Percentiles rank a stretch among this genome's conserved stretches.
Evolutionary conservation across 1,140 invertebrate species (phyloP).

Genomic region (Sarcophaga bullata): DNA sequence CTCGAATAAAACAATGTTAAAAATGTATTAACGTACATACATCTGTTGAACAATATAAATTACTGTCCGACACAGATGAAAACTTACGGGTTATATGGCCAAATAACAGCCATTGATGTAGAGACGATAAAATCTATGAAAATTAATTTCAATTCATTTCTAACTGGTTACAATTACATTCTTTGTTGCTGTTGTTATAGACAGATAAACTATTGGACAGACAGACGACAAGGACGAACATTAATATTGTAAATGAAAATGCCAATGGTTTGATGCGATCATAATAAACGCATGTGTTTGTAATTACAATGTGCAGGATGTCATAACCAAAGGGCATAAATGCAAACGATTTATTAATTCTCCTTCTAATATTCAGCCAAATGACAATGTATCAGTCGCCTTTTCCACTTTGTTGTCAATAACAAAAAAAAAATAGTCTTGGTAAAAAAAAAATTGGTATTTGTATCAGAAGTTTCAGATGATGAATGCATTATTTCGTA

Average conservation of each 20-base stretch:
- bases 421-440: neutral
- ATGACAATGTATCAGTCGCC: conserved; percentile 18
- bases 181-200: neutral
- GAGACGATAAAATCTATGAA: conserved; percentile 33
- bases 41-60: conserved; percentile 17
- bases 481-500: too few species aligned
- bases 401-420: neutral
- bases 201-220: neutral
- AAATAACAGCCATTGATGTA: conserved; percentile 20
- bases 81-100: neutral
- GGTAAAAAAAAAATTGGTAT: too few species aligned
- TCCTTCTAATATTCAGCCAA: conserved; percentile 26
- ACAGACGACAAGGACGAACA: neutral
- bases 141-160: conserved; percentile 31
- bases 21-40: too few species aligned
- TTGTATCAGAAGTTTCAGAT: too few species aligned
- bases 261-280: neutral
- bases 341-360: conserved; percentile 25
- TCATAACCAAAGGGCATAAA: conserved; percentile 36
- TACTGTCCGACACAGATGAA: conserved; percentile 33
- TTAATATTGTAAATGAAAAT: neutral
- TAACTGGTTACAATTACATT: conserved; percentile 21
- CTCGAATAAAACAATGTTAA: too few species aligned
- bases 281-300: neutral
- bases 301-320: conserved; percentile 33